These are phyloP conservation scores for Pteria penguin DNA, from an alignment of 2,888 invertebrate species.

Conservation along the genomic window DNA sequence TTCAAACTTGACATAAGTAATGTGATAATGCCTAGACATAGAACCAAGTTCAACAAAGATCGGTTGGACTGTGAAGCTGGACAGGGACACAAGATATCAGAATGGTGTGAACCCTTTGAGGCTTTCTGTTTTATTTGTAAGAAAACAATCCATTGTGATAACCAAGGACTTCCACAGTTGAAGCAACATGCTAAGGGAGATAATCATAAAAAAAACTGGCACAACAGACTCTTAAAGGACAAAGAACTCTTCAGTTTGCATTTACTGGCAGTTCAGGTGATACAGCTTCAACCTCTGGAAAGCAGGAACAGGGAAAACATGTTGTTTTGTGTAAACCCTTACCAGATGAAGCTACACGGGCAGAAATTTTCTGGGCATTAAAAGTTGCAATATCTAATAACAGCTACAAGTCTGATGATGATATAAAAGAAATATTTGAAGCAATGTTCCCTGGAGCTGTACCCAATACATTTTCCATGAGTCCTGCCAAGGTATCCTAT, in stretches of 20 bases:
- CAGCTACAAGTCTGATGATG: conserved; percentile 6
- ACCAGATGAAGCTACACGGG: not conserved
- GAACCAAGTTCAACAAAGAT: not conserved
- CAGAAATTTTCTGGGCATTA: not conserved
- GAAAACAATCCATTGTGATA: not conserved
- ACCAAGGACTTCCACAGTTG: not conserved
- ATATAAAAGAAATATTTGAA: conserved; percentile 25
- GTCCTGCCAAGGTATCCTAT: conserved; percentile 46
- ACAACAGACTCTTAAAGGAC: too few species aligned
- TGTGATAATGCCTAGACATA: not conserved
- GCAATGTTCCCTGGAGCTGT: conserved; percentile 41
- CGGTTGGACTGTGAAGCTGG: not conserved
- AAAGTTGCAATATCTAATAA: not conserved
- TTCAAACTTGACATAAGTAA: not conserved
- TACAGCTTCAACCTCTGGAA: too few species aligned
- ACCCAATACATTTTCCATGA: conserved; percentile 40
- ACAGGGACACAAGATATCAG: not conserved
- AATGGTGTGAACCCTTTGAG: not conserved
- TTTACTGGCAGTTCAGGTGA: too few species aligned
- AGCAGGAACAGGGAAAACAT: too few species aligned
- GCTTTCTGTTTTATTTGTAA: not conserved
- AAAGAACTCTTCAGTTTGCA: too few species aligned
- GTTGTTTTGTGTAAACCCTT: not conserved
- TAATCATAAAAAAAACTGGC: not conserved
- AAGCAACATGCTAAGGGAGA: not conserved